Base-by-base conservation (phyloP, 37 sponge, comb jelly and placozoan genomes). In the Cladorhizidae sp. region DNA sequence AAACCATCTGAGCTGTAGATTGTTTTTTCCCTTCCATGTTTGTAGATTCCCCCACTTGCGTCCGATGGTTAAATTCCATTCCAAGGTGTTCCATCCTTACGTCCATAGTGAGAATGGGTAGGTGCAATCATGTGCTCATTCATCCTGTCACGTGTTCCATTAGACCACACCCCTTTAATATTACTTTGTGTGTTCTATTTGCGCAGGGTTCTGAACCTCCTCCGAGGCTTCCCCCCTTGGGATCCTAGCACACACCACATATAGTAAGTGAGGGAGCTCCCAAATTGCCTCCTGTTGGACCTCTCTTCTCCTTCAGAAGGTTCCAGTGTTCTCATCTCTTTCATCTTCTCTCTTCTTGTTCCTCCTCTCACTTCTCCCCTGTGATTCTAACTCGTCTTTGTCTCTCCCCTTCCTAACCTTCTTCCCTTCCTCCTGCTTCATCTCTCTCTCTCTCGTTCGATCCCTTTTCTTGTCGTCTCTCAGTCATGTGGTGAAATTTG, bases 61-160 rank as follows among this genome's bases (percentile, higher is more conserved):
- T 23, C 92, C 92, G 0, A 83, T 92, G 57, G 22, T 92, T 22
- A 77, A 75, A 22, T 92, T 92, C 69, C 78, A 62, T 3, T 76
- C 85, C 15, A 35, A 50, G 2, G 81, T 92, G 51, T 80, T 37
- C 52, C 92, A 92, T 80, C 92, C 92, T 0, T 72, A 80, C 35
- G 54, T 92, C 26, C 81, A 92, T 41, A 39, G 76, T 17, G 64
- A 40, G 56, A 92, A 87, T 82, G 81, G 88, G 92, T 92, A 61
- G 69, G 91, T 68, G 39, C 75, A 41, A 9, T 57, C 51, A 8
- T 45, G 22, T 2, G 12, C 41, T 38, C 41, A 70, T n/a, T n/a
- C n/a, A n/a, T n/a, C n/a, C n/a, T n/a, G n/a, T n/a, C n/a, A n/a
- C n/a, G n/a, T n/a, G n/a, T n/a, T n/a, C n/a, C n/a, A n/a, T n/a